Percentiles rank a stretch among this genome's conserved stretches.
phyloP scores from a whole-genome alignment of 2,797 vertebrate genomes.

The Heterohyrax brucei region DNA sequence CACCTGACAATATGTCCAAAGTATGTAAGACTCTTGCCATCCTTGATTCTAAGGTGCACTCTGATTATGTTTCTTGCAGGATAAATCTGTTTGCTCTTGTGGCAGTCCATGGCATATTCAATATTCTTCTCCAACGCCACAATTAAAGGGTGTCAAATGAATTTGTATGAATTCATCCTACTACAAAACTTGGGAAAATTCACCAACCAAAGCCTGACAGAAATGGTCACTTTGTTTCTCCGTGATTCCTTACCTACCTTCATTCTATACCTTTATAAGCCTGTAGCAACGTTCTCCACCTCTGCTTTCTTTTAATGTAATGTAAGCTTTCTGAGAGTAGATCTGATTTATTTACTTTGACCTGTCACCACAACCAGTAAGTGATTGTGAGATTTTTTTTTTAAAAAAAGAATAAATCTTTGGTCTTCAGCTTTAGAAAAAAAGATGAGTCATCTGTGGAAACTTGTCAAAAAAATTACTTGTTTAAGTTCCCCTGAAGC shows the following conservation, averaged over 20 bases:
- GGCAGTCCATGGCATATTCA: too few relatives aligned
- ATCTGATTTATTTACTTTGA: constrained; percentile 22
- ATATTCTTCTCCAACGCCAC: too few relatives aligned
- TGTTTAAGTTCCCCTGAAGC: neutral
- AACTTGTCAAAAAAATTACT: neutral
- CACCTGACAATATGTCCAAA: too few relatives aligned
- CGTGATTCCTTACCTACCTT: neutral
- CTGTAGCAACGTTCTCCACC: neutral
- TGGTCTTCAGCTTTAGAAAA: neutral
- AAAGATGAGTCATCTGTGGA: neutral
- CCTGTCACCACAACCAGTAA: neutral
- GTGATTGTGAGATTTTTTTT: neutral
- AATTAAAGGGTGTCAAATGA: neutral
- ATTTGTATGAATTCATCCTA: neutral
- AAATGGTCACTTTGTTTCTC: neutral
- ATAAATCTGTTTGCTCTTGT: too few relatives aligned
- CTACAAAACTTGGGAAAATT: neutral
- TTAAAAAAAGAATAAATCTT: neutral
- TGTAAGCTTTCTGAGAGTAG: neutral
- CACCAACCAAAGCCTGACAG: neutral
- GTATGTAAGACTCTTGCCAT: too few relatives aligned
- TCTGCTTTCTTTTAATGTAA: neutral
- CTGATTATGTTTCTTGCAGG: too few relatives aligned
- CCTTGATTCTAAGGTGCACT: too few relatives aligned
- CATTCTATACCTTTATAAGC: neutral